Conservation (phyloP, 2,888 invertebrate species). For the Petrophora chlorosata region DNA sequence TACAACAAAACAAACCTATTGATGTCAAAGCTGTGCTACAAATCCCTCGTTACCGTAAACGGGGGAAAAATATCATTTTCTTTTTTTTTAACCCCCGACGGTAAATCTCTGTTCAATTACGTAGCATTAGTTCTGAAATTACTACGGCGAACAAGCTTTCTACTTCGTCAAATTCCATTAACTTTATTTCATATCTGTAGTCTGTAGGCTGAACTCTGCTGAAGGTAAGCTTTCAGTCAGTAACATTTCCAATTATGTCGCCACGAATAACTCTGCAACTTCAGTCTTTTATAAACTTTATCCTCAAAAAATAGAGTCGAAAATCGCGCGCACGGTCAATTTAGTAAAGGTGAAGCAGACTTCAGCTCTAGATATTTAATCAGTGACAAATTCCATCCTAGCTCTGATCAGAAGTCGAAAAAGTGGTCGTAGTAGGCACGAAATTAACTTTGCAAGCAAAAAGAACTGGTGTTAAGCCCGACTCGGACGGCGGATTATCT, state of each 20-base stretch:
- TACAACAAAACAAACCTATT: conserved; percentile 43
- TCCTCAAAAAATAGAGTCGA: conserved; percentile 13
- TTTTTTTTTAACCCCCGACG: conserved; percentile 25
- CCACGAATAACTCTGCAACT: conserved; percentile 14
- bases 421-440: conserved; percentile 49
- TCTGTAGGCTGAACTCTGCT: conserved; percentile 22
- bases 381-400: conserved; percentile 31
- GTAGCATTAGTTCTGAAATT: conserved; percentile 49
- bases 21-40: conserved; percentile 45
- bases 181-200: conserved; percentile 37
- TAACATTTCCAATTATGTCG: conserved; percentile 43
- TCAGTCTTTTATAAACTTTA: conserved; percentile 20
- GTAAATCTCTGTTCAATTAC: conserved; percentile 48
- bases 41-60: conserved; percentile 43
- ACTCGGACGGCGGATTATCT: conserved; percentile 16
- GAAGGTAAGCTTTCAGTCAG: conserved; percentile 28
- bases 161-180: conserved; percentile 41
- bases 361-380: conserved; percentile 31
- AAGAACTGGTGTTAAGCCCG: conserved; percentile 31
- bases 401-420: conserved; percentile 40
- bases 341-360: conserved; percentile 13
- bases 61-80: conserved; percentile 23
- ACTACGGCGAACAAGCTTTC: conserved; percentile 41
- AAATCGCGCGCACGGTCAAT: conserved; percentile 4
- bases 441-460: conserved; percentile 39